Conservation (phyloP, 2,888 invertebrate genomes). For the Tenthredo mesomela region DNA sequence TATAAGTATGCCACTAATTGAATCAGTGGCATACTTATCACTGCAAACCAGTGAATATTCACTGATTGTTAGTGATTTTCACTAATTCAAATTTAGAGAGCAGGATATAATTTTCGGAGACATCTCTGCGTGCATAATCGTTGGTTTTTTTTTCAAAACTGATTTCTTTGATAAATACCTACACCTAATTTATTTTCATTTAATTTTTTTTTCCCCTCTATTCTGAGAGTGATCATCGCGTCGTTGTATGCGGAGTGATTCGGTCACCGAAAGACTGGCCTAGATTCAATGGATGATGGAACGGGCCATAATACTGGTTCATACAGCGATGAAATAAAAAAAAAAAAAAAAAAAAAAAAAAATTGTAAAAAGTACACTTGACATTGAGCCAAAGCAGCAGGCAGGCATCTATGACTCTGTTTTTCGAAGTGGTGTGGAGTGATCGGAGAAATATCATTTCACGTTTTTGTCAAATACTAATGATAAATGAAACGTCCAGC, state of each 20-base stretch:
- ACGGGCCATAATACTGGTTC: neutral
- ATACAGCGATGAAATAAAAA: neutral
- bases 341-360: neutral
- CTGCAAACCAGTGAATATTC: too few species aligned
- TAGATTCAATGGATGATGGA: neutral
- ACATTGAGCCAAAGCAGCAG: slow-evolving; percentile 29
- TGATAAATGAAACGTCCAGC: neutral
- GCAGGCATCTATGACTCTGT: neutral
- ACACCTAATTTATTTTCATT: neutral
- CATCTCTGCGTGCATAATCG: neutral
- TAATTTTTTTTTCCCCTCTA: too few species aligned
- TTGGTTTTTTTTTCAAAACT: neutral
- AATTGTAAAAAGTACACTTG: neutral
- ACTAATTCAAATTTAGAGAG: too few species aligned
- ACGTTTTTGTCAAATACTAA: neutral
- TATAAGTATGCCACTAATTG: too few species aligned
- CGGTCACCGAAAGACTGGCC: neutral
- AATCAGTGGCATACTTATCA: too few species aligned
- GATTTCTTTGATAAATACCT: neutral
- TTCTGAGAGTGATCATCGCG: neutral
- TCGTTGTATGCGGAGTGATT: slow-evolving; percentile 1
- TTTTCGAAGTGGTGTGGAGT: neutral
- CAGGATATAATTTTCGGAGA: neutral
- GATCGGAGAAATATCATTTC: neutral
- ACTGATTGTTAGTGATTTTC: too few species aligned